Evolutionary conservation across 2,797 vertebrate species (phyloP).

Genomic region (Enteromius mattozi): DNA sequence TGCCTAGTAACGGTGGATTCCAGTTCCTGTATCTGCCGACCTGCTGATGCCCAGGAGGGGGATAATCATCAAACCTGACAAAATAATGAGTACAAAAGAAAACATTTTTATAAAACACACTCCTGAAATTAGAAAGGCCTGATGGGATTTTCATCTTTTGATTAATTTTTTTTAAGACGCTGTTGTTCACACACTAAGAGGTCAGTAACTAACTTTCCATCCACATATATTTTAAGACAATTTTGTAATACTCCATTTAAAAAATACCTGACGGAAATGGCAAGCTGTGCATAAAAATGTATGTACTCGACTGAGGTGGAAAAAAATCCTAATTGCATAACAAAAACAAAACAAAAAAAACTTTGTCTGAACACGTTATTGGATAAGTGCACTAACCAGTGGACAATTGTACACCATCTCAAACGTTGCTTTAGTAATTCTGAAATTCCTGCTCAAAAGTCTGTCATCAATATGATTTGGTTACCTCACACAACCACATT

Average conservation of each 20-base stretch:
- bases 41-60: conserved; percentile 69
- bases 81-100: conserved; percentile 1
- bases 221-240: not conserved
- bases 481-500: not conserved
- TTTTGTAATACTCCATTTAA: not conserved
- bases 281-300: not conserved
- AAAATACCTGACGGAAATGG: not conserved
- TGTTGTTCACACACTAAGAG: not conserved
- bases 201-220: not conserved
- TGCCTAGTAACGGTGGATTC: conserved; percentile 94
- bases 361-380: not conserved
- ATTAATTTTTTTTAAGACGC: not conserved
- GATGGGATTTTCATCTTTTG: not conserved
- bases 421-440: not conserved
- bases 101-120: not conserved
- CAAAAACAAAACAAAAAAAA: not conserved
- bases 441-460: not conserved
- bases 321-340: not conserved
- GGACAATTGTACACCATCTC: not conserved
- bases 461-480: conserved; percentile 1
- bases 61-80: conserved; percentile 80
- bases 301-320: not conserved
- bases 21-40: conserved; percentile 87
- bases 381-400: not conserved
- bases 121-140: not conserved